These are phyloP conservation scores for Haemorhous mexicanus DNA, from an alignment of 2,113 vertebrate species.

Conservation along the genomic window DNA sequence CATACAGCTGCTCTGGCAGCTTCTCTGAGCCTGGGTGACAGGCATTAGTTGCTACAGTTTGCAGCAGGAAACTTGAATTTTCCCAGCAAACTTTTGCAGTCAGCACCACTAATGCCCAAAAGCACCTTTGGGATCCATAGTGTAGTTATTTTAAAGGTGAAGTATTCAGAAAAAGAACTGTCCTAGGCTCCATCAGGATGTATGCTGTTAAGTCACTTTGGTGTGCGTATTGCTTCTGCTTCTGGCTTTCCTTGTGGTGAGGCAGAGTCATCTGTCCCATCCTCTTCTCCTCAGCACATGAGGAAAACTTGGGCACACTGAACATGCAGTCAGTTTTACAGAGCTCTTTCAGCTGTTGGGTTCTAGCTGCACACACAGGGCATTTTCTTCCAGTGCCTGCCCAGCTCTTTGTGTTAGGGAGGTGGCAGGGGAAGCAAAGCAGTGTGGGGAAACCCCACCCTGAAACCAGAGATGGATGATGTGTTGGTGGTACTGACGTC, in stretches of 20 bases:
- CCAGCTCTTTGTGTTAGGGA: neutral
- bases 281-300: neutral
- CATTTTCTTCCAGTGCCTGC: neutral
- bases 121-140: neutral
- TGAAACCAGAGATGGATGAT: neutral
- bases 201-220: neutral
- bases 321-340: neutral
- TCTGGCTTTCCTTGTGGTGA: neutral
- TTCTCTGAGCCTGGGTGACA: neutral
- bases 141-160: neutral
- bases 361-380: neutral
- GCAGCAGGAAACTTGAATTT: neutral
- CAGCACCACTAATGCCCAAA: neutral
- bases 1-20: neutral
- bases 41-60: neutral
- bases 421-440: neutral
- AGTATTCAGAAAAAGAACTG: neutral
- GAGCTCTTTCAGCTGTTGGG: neutral
- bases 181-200: neutral
- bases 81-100: neutral
- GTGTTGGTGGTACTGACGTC: neutral
- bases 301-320: neutral
- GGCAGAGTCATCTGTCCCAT: neutral
- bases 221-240: neutral
- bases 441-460: neutral